A percentile compares a stretch with the other conserved stretches of the same genome.
Evolutionary conservation across 2,888 invertebrate genomes (phyloP).

Genomic region (Octodonta nipae): DNA sequence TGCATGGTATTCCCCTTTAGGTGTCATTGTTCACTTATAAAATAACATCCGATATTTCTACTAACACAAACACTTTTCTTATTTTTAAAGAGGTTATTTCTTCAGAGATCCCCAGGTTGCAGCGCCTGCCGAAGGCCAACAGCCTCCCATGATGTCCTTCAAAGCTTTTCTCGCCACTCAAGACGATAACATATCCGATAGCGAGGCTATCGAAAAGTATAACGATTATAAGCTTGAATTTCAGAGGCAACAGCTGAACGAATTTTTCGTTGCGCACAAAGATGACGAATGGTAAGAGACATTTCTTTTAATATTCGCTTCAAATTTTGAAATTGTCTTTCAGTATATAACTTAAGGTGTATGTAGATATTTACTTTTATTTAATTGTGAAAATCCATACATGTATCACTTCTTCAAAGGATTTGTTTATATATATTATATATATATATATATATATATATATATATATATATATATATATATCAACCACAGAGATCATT

Average conservation of each 20-base stretch:
- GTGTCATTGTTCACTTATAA: too few species aligned
- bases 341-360: too few species aligned
- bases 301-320: too few species aligned
- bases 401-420: too few species aligned
- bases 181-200: conserved; percentile 94
- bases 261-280: conserved; percentile 97
- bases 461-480: too few species aligned
- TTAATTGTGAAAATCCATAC: too few species aligned
- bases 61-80: conserved; percentile 6
- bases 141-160: conserved; percentile 91
- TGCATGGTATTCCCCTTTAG: conserved; percentile 12
- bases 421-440: too few species aligned
- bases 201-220: conserved; percentile 90
- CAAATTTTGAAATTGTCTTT: too few species aligned
- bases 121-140: conserved; percentile 42
- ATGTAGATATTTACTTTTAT: too few species aligned
- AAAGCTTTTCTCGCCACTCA: conserved; percentile 92
- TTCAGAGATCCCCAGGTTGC: conserved; percentile 30
- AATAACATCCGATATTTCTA: conserved; percentile 7
- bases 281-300: conserved; percentile 96
- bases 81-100: conserved; percentile 10
- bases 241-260: conserved; percentile 87
- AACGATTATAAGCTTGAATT: conserved; percentile 98
- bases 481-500: too few species aligned
- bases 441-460: too few species aligned